Evolutionary conservation across 2,888 invertebrate genomes (phyloP), one percentile per base, ranked within the genome.

Genomic region (Plusia festucae): DNA sequence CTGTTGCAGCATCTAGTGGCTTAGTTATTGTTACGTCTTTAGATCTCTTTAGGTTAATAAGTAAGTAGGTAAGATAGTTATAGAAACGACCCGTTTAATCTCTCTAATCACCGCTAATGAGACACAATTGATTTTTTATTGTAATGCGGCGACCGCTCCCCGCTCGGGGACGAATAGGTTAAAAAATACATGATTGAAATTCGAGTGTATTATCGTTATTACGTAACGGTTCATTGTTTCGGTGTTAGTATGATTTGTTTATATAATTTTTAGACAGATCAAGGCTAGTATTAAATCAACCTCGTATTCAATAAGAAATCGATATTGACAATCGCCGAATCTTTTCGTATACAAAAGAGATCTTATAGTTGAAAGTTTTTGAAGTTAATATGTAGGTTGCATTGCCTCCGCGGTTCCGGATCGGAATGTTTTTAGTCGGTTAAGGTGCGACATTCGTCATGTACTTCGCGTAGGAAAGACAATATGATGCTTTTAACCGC

Each of bases 21-120:
- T 58, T 59, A 49, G 70, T 70, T 67, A 53, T 54, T 66, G 63
- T 54, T 75, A 77, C 74, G 60, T 67, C 24, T 56, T 63, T 51
- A 65, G 62, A 61, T 67, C 56, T 20, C 57, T 53, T 40, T 49
- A 4, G 40, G n/a, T 6, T n/a, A 65, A 13, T 24, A n/a, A 3
- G 60, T 56, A n/a, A n/a, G n/a, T n/a, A n/a, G n/a, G n/a, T n/a
- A n/a, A 51, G 58, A 53, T 54, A 61, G 52, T 59, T 58, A 60
- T 61, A 58, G 60, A 54, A 32, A 22, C 52, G 60, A 13, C 65
- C 60, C 44, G 56, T 44, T n/a, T n/a, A n/a, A n/a, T n/a, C n/a
- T n/a, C n/a, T n/a, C n/a, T n/a, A n/a, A n/a, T n/a, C n/a, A n/a
- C n/a, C n/a, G n/a, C n/a, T n/a, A n/a, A n/a, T n/a, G n/a, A n/a